Base-by-base conservation (phyloP, 2,797 vertebrate genomes). In the Hypotaenidia philippensis region DNA sequence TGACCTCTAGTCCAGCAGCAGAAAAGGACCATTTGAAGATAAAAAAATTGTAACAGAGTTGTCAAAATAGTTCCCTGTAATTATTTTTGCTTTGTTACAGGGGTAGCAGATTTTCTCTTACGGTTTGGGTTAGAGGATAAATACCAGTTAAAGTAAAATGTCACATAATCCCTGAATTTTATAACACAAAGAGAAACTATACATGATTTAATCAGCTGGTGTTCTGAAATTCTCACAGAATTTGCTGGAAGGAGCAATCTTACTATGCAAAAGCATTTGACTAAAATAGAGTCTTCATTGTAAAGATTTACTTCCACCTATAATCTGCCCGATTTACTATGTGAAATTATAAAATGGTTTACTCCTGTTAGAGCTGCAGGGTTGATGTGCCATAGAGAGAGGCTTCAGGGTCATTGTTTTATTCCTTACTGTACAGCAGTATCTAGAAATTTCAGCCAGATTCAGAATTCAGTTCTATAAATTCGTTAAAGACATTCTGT, bases 221-320 rank as follows among this genome's bases (percentile, higher is more conserved):
- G 63, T 52, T 80, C 68, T 45, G 44, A 89, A 85, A 75, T 85
- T 78, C 53, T 92, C n/a, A 18, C 10, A 34, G 45, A 53, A 44
- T 56, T 94, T 95, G 69, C 89, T 93, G 78, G 84, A 80, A 22
- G 65, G 47, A 94, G 69, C 52, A 83, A 68, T 70, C 36, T 70
- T 36, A 59, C 63, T n/a, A 29, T 38, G 26, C 34, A 81, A 75
- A 78, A 91, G 19, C 41, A 52, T 87, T 55, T 81, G 41, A 69
- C 45, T 81, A 64, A 78, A 92, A 45, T 18, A 78, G 29, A 64
- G 13, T 52, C 17, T 68, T 66, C 65, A 59, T 38, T 75, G 34
- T 22, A 57, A 91, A 78, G 41, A 61, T 55, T 88, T 90, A 20
- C n/a, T 78, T 88, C 38, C 72, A 27, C 47, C 78, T 78, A 65